phyloP scores from a whole-genome alignment of 2,888 invertebrate species.

The Orthosia incerta region DNA sequence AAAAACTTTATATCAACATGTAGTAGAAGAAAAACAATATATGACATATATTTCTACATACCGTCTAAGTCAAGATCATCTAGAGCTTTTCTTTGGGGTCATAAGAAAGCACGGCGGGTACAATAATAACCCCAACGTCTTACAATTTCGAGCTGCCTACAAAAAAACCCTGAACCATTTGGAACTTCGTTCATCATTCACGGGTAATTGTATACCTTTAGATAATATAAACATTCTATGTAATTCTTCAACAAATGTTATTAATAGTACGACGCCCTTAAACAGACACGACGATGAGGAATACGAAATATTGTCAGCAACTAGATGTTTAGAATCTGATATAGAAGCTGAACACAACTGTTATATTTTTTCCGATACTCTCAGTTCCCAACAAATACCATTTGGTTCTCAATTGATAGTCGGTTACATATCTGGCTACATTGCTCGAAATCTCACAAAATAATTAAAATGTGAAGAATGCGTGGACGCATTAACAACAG shows the following conservation, averaged over 20 bases:
- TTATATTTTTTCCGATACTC: constrained; percentile 37
- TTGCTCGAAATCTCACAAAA: constrained; percentile 10
- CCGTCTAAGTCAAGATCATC: constrained; percentile 50
- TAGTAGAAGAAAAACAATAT: constrained; percentile 26
- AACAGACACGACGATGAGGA: constrained; percentile 10
- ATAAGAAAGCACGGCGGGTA: constrained; percentile 48
- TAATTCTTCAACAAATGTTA: constrained; percentile 9
- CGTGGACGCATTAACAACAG: constrained; percentile 35
- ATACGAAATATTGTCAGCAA: constrained; percentile 36
- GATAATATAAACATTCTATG: constrained; percentile 16
- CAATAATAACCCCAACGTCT: constrained; percentile 44
- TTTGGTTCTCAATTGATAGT: constrained; percentile 9
- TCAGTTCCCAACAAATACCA: constrained; percentile 20
- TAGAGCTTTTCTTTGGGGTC: constrained; percentile 26
- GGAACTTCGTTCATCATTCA: constrained; percentile 31
- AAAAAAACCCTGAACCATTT: constrained; percentile 26
- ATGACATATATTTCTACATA: constrained; percentile 49
- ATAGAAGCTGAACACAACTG: constrained; percentile 46
- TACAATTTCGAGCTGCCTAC: constrained; percentile 31
- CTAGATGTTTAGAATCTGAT: constrained; percentile 21
- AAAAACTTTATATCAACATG: constrained; percentile 27
- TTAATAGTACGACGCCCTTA: constrained; percentile 16
- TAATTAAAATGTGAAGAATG: constrained; percentile 23
- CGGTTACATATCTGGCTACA: constrained; percentile 15
- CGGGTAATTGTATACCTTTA: constrained; percentile 21